A percentile compares a stretch with the other conserved stretches of the same genome.
These are phyloP conservation scores for Diogma glabrata DNA, from an alignment of 2,888 invertebrate species.

Conservation along the genomic window DNA sequence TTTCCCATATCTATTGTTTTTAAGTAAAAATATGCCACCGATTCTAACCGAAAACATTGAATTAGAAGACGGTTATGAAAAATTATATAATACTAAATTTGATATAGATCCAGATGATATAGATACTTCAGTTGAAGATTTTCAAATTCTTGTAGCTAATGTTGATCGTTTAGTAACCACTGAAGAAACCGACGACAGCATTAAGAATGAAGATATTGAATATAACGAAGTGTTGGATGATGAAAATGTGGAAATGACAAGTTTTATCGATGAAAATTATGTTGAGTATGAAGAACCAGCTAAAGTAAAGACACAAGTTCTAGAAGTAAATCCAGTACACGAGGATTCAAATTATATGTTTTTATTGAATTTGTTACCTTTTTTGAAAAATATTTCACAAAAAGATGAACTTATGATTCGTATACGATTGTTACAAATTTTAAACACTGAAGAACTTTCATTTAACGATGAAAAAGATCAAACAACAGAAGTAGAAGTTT, in stretches of 20 bases:
- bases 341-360: background rate
- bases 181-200: background rate
- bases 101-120: slow-evolving; percentile 4
- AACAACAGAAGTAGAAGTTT: background rate
- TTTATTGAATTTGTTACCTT: background rate
- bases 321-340: background rate
- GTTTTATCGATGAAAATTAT: too few species aligned
- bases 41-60: background rate
- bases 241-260: background rate
- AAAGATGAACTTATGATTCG: background rate
- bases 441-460: slow-evolving; percentile 1
- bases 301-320: background rate
- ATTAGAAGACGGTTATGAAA: background rate
- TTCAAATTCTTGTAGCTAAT: too few species aligned
- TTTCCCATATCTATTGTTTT: background rate
- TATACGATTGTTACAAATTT: background rate
- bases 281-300: background rate
- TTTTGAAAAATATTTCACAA: background rate
- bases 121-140: too few species aligned
- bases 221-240: background rate
- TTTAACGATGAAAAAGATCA: too few species aligned
- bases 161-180: too few species aligned
- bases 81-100: background rate
- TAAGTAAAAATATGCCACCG: background rate
- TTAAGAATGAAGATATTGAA: background rate